Base-by-base conservation (phyloP, 2,113 vertebrate species). In the Myiagra hebetior region DNA sequence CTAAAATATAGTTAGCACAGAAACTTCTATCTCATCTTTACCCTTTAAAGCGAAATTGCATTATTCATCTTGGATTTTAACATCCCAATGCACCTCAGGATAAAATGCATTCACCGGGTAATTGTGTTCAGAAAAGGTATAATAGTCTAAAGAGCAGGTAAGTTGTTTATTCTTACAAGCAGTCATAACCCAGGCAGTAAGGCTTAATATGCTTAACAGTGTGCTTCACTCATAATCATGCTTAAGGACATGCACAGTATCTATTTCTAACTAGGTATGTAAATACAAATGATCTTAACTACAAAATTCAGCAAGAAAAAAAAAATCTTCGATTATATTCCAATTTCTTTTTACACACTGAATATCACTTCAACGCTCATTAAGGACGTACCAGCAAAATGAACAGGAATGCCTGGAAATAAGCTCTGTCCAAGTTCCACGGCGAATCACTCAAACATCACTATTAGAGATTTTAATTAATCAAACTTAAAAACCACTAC, bases 51-150 rank as follows among this genome's bases (percentile, higher is more conserved):
- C 17, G 46, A 70, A 46, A 63, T 0, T 42, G 21, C 22, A 39
- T 42, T 68, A 39, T 4, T 72, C 3, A 19, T 8, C 4, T 11
- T 31, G 23, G 18, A 79, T 70, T 85, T 67, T 46, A 67, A 57
- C 7, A 60, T 35, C 33, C 13, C 46, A 88, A 3, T 0, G 0
- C 7, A 52, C 33, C 10, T 60, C 7, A 28, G 21, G 20, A 69
- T 27, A 75, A 83, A 80, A 47, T 10, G 15, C 6, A 56, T 19
- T 26, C 26, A 17, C 23, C 39, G 64, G 13, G 11, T 23, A 55
- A 24, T 5, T 39, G 24, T 1, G 1, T 20, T 60, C 22, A 60
- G 18, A 79, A 79, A 46, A 88, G 14, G 6, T 35, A 5, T 11
- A 7, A 44, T 5, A 46, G 8, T 16, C 12, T 39, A 67, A 18